Percentiles rank a stretch among this genome's conserved stretches.
phyloP scores from a whole-genome alignment of 2,113 vertebrate genomes.

The Serilophus lunatus region DNA sequence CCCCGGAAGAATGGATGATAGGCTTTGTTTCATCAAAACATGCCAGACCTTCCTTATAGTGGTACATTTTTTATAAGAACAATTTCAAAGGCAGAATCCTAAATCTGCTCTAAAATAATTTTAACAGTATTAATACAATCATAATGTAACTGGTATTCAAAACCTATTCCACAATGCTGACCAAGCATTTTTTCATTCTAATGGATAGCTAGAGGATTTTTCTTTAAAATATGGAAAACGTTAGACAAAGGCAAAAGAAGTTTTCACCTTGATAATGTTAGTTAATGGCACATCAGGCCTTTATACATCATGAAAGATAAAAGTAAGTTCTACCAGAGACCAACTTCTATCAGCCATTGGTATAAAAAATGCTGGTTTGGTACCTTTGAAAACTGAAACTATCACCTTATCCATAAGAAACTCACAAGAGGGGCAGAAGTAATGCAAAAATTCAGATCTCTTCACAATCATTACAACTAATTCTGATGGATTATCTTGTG shows the following conservation, averaged over 20 bases:
- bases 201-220: neutral
- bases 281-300: neutral
- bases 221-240: neutral
- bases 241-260: neutral
- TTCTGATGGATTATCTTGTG: neutral
- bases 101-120: neutral
- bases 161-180: neutral
- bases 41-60: neutral
- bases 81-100: neutral
- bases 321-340: neutral
- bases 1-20: neutral
- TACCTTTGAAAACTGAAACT: neutral
- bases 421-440: neutral
- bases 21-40: neutral
- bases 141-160: neutral
- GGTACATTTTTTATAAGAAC: neutral
- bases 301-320: rapidly evolving
- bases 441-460: neutral
- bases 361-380: neutral
- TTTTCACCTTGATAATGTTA: neutral
- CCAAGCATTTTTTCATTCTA: neutral
- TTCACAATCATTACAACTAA: neutral
- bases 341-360: neutral
- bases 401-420: neutral
- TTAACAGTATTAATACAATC: neutral